These are phyloP conservation scores for Danaus melanippus DNA, from an alignment of 1,140 invertebrate species.

Conservation along the genomic window DNA sequence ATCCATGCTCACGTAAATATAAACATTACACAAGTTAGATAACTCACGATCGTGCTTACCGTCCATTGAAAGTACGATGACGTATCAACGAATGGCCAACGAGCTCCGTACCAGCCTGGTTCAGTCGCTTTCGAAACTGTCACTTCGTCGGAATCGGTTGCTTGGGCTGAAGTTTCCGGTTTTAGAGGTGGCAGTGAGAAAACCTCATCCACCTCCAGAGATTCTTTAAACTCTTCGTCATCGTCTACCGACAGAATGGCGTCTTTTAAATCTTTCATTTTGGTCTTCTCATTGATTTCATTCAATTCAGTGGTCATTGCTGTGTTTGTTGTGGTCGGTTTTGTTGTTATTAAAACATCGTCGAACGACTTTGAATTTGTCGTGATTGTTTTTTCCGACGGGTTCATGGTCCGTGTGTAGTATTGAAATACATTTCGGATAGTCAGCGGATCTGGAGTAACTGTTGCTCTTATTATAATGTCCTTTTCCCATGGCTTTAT, in stretches of 20 bases:
- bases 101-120: slow-evolving; percentile 50
- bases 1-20: slow-evolving; percentile 29
- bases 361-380: slow-evolving; percentile 40
- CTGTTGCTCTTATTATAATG: slow-evolving; percentile 50
- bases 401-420: slow-evolving; percentile 36
- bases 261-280: slow-evolving; percentile 55
- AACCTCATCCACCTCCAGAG: slow-evolving; percentile 61
- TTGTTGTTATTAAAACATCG: slow-evolving; percentile 54
- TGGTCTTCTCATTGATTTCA: slow-evolving; percentile 35
- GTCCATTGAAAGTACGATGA: slow-evolving; percentile 77
- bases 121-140: slow-evolving; percentile 58
- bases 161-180: slow-evolving; percentile 29
- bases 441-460: slow-evolving; percentile 44
- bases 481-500: slow-evolving; percentile 56
- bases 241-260: slow-evolving; percentile 55
- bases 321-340: slow-evolving; percentile 34
- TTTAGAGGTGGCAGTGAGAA: slow-evolving; percentile 57
- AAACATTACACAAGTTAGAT: slow-evolving; percentile 32
- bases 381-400: slow-evolving; percentile 39
- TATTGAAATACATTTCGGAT: slow-evolving; percentile 42
- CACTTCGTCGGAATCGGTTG: slow-evolving; percentile 52
- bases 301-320: slow-evolving; percentile 34
- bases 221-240: slow-evolving; percentile 66
- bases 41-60: slow-evolving; percentile 57
- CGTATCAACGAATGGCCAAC: slow-evolving; percentile 77